Evolutionary conservation across 1,140 invertebrate species (phyloP).

Genomic region (Plodia interpunctella): DNA sequence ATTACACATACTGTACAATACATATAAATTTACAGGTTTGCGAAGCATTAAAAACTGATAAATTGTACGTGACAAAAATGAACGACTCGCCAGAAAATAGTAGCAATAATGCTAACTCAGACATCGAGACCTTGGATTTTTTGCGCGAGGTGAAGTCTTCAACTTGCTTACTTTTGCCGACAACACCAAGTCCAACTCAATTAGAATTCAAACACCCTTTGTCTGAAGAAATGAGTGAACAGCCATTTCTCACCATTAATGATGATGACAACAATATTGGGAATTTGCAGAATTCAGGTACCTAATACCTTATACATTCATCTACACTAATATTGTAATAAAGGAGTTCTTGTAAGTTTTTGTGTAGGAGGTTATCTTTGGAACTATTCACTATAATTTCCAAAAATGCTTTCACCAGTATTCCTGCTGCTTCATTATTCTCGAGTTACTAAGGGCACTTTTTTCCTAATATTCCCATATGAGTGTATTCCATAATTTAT

Average conservation of each 20-base stretch:
- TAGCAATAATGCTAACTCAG: constrained; percentile 33
- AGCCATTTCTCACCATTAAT: constrained; percentile 46
- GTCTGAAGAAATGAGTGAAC: constrained; percentile 59
- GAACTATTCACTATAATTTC: too few species aligned
- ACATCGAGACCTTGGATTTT: constrained; percentile 57
- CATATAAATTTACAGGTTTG: too few species aligned
- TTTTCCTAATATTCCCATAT: too few species aligned
- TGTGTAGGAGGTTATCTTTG: too few species aligned
- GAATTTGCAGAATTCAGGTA: constrained; percentile 46
- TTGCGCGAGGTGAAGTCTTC: constrained; percentile 66
- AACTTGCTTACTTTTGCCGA: constrained; percentile 53
- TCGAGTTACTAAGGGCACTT: too few species aligned
- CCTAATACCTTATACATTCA: too few species aligned
- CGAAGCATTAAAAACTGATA: background rate
- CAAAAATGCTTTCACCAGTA: too few species aligned
- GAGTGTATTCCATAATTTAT: too few species aligned
- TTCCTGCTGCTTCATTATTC: too few species aligned
- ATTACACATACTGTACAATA: too few species aligned
- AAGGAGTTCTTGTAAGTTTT: too few species aligned
- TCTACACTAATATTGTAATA: too few species aligned
- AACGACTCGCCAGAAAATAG: constrained; percentile 50
- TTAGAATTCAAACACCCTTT: constrained; percentile 66
- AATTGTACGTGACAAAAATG: constrained; percentile 31
- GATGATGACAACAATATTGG: constrained; percentile 40
- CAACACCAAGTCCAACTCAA: constrained; percentile 62